Base-by-base conservation (phyloP, 2,113 vertebrate species). In the Cryptoleucopteryx plumbea region DNA sequence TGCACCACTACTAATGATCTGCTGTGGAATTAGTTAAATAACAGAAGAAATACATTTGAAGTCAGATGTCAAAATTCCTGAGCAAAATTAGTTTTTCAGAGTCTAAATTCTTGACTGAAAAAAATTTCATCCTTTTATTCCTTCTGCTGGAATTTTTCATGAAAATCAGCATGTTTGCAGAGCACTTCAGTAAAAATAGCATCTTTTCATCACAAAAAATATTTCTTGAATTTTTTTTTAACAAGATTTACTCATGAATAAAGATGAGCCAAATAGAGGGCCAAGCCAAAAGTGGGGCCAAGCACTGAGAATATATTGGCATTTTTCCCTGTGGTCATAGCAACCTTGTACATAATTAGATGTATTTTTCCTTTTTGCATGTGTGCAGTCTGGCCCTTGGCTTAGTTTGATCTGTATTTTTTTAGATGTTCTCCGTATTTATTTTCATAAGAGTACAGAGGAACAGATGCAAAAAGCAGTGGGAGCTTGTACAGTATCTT, bases 201-300 rank as follows among this genome's bases (percentile, higher is more conserved):
- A 72, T 93, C 81, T 91, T 95, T 85, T 90, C 36, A 90, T 96
- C 31, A 61, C 11, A 79, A 79, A 93, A 96, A 93, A 25, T n/a
- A 79, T 71, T 91, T 88, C 48, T 87, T 87, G 31, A 74, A 26
- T 25, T 10, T 34, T 53, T 93, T 88, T 94, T 73, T 9, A 36
- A 58, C 48, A 26, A 95, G 82, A 92, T 96, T 94, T 96, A 82
- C 47, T 93, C 47, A 55, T 81, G 62, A 90, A 94, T 96, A 95
- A 86, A 96, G 90, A 95, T 93, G 47, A 94, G 86, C 93, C 94
- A 95, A 97, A n/a, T 26, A 31, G 45, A 90, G 87, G 90, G 91
- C 86, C 91, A 97, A 95, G 86, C 78, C 89, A 94, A 73, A 52
- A 95, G 58, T 18, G 23, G 90, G 93, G 82, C 81, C 67, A 95